Evolutionary conservation across 2,888 invertebrate species (phyloP).

Genomic region (Euphydryas editha): DNA sequence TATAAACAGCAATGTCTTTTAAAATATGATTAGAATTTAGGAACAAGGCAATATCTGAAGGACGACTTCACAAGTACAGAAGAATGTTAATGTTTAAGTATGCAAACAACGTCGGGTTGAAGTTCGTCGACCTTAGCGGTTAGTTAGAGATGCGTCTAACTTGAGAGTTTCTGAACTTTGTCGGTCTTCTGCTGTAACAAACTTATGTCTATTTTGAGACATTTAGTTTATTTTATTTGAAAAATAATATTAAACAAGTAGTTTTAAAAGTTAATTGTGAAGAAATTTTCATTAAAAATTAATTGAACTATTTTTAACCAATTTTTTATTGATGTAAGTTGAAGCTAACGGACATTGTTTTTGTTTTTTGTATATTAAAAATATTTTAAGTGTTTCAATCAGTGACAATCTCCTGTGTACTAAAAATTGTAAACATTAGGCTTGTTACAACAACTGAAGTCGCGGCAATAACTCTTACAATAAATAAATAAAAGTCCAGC

Average conservation of each 20-base stretch:
- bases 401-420: too few species aligned
- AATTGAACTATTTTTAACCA: too few species aligned
- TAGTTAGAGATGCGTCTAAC: conserved; percentile 5
- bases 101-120: conserved; percentile 1
- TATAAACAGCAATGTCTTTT: too few species aligned
- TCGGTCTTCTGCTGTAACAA: background rate
- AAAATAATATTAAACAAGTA: background rate
- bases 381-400: too few species aligned
- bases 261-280: background rate
- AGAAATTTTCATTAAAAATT: background rate
- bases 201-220: background rate
- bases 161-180: background rate
- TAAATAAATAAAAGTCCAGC: background rate
- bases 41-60: background rate
- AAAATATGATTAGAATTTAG: background rate
- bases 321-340: too few species aligned
- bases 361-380: too few species aligned
- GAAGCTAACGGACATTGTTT: too few species aligned
- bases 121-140: background rate
- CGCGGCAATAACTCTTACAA: background rate
- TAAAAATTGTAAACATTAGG: too few species aligned
- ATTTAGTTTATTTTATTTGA: background rate
- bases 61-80: background rate
- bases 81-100: background rate
- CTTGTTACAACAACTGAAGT: background rate